Base-by-base conservation (phyloP, 2,888 invertebrate genomes). In the Tineola bisselliella region DNA sequence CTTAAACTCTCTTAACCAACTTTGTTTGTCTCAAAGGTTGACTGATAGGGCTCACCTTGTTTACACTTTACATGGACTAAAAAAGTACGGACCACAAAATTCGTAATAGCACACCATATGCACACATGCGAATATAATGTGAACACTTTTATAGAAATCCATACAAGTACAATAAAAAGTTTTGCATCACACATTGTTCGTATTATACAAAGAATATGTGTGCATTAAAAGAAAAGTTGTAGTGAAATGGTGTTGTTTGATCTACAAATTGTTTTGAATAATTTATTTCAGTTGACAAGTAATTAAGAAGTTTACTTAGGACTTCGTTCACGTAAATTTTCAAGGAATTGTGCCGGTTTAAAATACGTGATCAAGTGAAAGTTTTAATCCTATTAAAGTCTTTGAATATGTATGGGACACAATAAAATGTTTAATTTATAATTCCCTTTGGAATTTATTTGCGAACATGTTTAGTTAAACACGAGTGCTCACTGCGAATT, bases 261-360 rank as follows among this genome's bases (percentile, higher is more conserved):
- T 73, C 70, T 70, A 66, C 70, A 74, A 74, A 78, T 76, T 79
- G 76, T 78, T 75, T 75, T 74, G 76, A 79, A 79, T 79, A 75
- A 78, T 76, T 78, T 76, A 79, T 78, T 76, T 76, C 70, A 74
- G 73, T 77, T 75, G 72, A 75, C 71, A 76, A 76, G 75, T 78
- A 77, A 77, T 77, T 78, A 74, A 70, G 67, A 73, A 79, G 73
- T 80, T 80, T 75, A 72, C 73, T 73, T 70, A 67, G 68, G 70
- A 69, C 72, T 74, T 73, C 69, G 72, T 70, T 74, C 70, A 72
- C 71, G 73, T 70, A 70, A 76, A 77, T 76, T 75, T 71, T 72
- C 68, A 66, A 67, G 68, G 70, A 75, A 72, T 76, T 73, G 74
- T 73, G 66, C 71, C 69, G 66, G 70, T 70, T 69, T 68, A 67